Conservation (phyloP, 1,140 invertebrate species). For the Pogonomyrmex californicus region DNA sequence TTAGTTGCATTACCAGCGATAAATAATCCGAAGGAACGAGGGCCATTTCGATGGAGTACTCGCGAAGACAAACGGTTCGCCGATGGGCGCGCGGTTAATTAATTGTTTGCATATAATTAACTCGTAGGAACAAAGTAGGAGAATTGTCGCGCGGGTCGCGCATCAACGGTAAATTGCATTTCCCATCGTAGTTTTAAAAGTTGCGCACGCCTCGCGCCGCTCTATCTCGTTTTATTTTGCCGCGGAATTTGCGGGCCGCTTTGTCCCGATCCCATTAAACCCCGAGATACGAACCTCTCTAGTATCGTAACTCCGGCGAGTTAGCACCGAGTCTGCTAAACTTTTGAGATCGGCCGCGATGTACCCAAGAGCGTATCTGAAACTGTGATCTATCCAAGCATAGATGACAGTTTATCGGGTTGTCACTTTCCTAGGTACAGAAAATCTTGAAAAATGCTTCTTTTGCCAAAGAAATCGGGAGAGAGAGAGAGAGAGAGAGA, state of each 20-base stretch:
- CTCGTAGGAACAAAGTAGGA: slow-evolving; percentile 46
- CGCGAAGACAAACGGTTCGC: slow-evolving; percentile 50
- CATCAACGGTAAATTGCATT: slow-evolving; percentile 54
- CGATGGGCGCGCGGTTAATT: slow-evolving; percentile 51
- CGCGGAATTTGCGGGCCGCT: slow-evolving; percentile 56
- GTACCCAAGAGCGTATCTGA: slow-evolving; percentile 12
- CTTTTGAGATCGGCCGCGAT: slow-evolving; percentile 47
- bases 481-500: background rate
- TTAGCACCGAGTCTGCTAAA: slow-evolving; percentile 48
- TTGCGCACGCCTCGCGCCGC: slow-evolving; percentile 14
- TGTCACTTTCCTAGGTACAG: background rate
- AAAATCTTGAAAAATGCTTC: background rate
- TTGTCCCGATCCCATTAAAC: slow-evolving; percentile 60
- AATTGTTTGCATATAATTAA: slow-evolving; percentile 62
- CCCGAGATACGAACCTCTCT: slow-evolving; percentile 51
- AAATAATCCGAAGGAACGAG: slow-evolving; percentile 31
- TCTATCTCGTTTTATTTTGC: slow-evolving; percentile 60
- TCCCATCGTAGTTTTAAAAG: slow-evolving; percentile 67
- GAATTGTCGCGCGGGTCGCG: slow-evolving; percentile 37
- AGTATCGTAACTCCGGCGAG: slow-evolving; percentile 42
- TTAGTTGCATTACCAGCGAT: slow-evolving; percentile 4
- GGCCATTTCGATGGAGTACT: background rate
- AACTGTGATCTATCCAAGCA: slow-evolving; percentile 16
- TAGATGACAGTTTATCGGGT: background rate
- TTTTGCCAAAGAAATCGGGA: background rate